These are phyloP conservation scores for Cliona cf. orientalis DNA, from an alignment of 37 sponge, comb jelly and placozoan species.

Conservation along the genomic window DNA sequence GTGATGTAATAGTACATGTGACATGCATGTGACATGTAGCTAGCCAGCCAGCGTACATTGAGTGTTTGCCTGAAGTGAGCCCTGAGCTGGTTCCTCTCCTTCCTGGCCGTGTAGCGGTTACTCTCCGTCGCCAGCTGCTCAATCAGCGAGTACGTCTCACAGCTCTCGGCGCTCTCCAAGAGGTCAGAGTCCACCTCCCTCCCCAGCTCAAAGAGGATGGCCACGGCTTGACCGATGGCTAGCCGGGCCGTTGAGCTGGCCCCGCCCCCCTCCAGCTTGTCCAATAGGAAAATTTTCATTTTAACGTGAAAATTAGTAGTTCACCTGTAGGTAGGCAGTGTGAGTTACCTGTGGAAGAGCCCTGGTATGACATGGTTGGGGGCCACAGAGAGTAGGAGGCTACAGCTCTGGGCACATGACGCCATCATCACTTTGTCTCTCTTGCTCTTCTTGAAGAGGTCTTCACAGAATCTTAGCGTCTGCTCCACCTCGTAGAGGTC, in stretches of 20 bases:
- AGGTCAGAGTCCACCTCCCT: constrained; percentile 45
- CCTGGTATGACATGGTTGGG: constrained; percentile 15
- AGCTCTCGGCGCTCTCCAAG: constrained; percentile 31
- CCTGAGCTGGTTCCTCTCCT: constrained; percentile 77
- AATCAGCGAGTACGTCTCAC: constrained; percentile 19
- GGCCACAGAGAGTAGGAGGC: constrained; percentile 54
- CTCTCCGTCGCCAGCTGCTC: constrained; percentile 80
- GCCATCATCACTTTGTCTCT: constrained; percentile 11
- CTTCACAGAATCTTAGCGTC: constrained; percentile 31
- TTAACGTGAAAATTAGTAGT: no score
- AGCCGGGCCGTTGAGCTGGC: constrained; percentile 45
- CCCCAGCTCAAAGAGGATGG: constrained; percentile 70
- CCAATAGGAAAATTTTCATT: no score
- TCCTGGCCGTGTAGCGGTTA: constrained; percentile 66
- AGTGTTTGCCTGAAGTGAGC: constrained; percentile 69
- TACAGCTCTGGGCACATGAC: constrained; percentile 53
- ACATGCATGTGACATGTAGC: neutral
- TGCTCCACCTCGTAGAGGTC: constrained; percentile 28
- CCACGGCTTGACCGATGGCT: constrained; percentile 56
- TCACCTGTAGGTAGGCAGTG: no score
- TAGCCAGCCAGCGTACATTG: constrained; percentile 7
- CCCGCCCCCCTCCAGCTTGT: constrained; percentile 26
- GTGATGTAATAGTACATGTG: neutral
- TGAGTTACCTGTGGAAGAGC: constrained; percentile 29
- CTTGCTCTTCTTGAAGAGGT: constrained; percentile 19